Evolutionary conservation across 2,888 invertebrate genomes (phyloP).

Genomic region (Keiferia lycopersicella): DNA sequence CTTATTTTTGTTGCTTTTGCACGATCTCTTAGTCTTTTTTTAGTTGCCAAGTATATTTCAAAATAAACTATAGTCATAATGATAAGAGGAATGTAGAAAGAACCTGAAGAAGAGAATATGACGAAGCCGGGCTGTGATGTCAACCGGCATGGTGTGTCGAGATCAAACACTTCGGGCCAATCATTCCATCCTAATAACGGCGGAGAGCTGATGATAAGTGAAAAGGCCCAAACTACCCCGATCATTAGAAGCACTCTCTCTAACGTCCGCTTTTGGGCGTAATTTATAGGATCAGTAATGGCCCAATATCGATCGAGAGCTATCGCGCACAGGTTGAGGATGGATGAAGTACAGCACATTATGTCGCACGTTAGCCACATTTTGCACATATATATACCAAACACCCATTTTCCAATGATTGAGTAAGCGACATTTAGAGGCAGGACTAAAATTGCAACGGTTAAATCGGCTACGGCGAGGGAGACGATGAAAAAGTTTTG

Average conservation of each 20-base stretch:
- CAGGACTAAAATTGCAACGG: constrained; percentile 93
- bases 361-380: constrained; percentile 98
- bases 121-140: constrained; percentile 95
- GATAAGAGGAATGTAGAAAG: constrained; percentile 95
- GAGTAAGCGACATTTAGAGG: constrained; percentile 97
- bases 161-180: constrained; percentile 92
- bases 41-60: constrained; percentile 96
- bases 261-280: constrained; percentile 94
- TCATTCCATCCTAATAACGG: constrained; percentile 97
- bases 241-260: constrained; percentile 93
- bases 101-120: constrained; percentile 94
- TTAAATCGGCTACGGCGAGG: constrained; percentile 95
- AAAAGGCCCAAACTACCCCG: constrained; percentile 92
- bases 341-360: constrained; percentile 97
- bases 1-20: constrained; percentile 91
- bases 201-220: constrained; percentile 93
- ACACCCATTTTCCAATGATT: constrained; percentile 94
- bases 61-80: constrained; percentile 98
- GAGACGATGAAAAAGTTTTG: constrained; percentile 99
- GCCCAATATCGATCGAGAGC: constrained; percentile 97
- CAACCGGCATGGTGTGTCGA: constrained; percentile 90
- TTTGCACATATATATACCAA: constrained; percentile 95
- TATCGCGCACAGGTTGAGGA: constrained; percentile 95
- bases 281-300: constrained; percentile 96
- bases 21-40: constrained; percentile 90